These are phyloP conservation scores for Manduca sexta DNA, from an alignment of 1,140 invertebrate genomes.

Conservation along the genomic window DNA sequence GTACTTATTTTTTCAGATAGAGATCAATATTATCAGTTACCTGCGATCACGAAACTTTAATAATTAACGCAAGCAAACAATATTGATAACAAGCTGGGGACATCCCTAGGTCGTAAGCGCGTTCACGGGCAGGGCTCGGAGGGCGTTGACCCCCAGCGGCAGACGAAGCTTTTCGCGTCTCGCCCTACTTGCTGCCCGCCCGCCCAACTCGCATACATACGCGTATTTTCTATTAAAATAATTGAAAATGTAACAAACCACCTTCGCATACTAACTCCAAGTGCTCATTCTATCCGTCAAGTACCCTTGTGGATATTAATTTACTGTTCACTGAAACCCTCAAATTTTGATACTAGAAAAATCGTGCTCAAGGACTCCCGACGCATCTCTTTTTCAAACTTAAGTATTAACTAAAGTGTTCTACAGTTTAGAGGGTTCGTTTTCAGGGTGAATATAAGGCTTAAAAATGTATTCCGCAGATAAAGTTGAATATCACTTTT, in stretches of 20 bases:
- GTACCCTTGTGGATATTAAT: too few relatives aligned
- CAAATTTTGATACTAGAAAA: conserved; percentile 35
- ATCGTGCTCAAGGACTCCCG: conserved; percentile 55
- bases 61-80: conserved; percentile 4
- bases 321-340: too few relatives aligned
- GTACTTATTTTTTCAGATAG: too few relatives aligned
- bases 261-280: background rate
- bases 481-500: too few relatives aligned
- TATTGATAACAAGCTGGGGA: conserved; percentile 45
- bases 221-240: conserved; percentile 1
- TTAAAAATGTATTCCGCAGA: too few relatives aligned
- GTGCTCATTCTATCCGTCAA: too few relatives aligned
- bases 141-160: conserved; percentile 53
- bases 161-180: conserved; percentile 61
- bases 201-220: conserved; percentile 48
- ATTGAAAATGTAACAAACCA: background rate
- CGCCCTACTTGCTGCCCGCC: conserved; percentile 60
- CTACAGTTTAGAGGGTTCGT: too few relatives aligned
- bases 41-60: too few relatives aligned
- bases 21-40: too few relatives aligned
- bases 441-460: too few relatives aligned
- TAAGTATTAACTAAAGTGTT: background rate
- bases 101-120: conserved; percentile 43
- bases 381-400: background rate
- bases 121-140: conserved; percentile 61